These are phyloP conservation scores for Cassiopea xamachana DNA, from an alignment of 30 jellyfish, hydroid and myxozoan species.

Conservation along the genomic window DNA sequence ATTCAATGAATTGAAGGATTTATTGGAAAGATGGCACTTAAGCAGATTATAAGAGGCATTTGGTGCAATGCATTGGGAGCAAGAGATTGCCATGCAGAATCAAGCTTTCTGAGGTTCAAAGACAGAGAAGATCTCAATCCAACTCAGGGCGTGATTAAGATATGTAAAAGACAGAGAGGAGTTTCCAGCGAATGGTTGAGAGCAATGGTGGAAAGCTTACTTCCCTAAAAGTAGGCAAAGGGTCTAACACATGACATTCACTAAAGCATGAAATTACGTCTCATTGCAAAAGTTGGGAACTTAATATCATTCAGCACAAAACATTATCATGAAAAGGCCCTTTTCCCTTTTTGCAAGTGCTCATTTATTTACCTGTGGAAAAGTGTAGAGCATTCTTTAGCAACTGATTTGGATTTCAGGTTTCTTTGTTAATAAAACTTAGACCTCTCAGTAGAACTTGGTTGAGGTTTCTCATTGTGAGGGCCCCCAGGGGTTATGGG, in stretches of 20 bases:
- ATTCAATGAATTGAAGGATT: constrained; percentile 66
- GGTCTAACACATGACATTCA: neutral
- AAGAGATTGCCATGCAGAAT: constrained; percentile 5
- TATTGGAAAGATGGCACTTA: constrained; percentile 46
- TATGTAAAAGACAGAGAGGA: constrained; percentile 47
- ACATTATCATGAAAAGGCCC: neutral
- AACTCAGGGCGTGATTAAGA: constrained; percentile 50
- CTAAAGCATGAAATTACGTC: neutral
- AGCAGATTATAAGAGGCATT: neutral
- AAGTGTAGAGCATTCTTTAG: neutral
- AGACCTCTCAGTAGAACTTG: too few species aligned
- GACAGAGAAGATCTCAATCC: neutral
- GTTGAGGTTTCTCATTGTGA: too few species aligned
- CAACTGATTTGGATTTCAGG: too few species aligned
- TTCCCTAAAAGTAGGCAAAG: neutral
- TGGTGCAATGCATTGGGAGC: constrained; percentile 27
- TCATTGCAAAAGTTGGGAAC: neutral
- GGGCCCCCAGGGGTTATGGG: too few species aligned
- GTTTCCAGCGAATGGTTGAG: constrained; percentile 51
- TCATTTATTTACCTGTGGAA: neutral
- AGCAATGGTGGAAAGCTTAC: constrained; percentile 48
- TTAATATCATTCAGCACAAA: neutral
- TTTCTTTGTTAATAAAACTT: too few species aligned
- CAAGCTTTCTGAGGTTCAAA: constrained; percentile 42
- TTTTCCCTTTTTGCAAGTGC: neutral